Base-by-base conservation (phyloP, 2,797 vertebrate genomes). In the Phyllotis vaccarum region DNA sequence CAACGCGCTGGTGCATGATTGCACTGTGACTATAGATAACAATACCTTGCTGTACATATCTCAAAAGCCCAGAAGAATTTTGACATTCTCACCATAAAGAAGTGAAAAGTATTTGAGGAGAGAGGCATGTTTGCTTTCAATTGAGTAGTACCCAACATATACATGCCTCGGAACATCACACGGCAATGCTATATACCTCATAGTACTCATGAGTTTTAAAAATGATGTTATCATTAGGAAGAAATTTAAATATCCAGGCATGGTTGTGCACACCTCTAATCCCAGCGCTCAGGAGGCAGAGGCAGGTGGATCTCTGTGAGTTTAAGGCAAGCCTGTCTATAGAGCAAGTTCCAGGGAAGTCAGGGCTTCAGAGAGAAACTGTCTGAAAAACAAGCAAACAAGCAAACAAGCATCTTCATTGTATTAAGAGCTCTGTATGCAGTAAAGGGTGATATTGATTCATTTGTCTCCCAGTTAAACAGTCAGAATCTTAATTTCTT, bases 401-500 rank as follows among this genome's bases (percentile, higher is more conserved):
- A 81, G 27, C 3, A 24, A 58, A 10, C 6, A 5, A 19, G 2
- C 58, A 86, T 11, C 81, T 96, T 58, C 52, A 66, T 64, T 75
- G 90, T 68, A 92, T 90, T 86, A 88, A 52, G n/a, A 1, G 5
- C 86, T 93, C 16, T 9, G 60, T 31, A 29, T 75, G 62, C 58
- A 81, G n/a, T 46, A 90, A 92, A 3, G 54, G 24, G 88, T 70
- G 3, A 85, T 52, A 17, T 92, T 75, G 79, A 66, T 91, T 24
- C 3, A 81, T 68, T 93, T 5, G 34, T 66, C 14, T 76, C 17
- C 22, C 81, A 72, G 24, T 81, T n/a, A 82, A 66, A 86, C 80
- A 27, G 24, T 76, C 29, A 85, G 43, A n/a, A 52, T 88, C 22
- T 74, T 87, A 11, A 80, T 94, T 92, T 95, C 62, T 91, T 29